Evolutionary conservation across 2,113 vertebrate species (phyloP).

Genomic region (Calyptommatus sinebrachiatus): DNA sequence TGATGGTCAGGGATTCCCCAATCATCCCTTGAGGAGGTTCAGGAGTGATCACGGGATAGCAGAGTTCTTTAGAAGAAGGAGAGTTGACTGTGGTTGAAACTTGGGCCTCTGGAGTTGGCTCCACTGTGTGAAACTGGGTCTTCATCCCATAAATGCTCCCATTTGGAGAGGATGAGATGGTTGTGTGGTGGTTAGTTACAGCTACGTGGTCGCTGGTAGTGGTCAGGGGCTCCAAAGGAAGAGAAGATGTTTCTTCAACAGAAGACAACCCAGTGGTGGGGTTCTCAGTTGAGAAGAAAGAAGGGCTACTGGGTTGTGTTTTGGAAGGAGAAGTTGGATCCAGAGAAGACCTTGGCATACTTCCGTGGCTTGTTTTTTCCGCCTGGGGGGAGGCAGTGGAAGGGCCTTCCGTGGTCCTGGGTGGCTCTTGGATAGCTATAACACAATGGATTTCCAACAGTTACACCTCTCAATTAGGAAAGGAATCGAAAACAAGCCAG

Average conservation of each 20-base stretch:
- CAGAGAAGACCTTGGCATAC: accelerated
- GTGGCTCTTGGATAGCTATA: not conserved
- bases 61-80: not conserved
- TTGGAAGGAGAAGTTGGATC: not conserved
- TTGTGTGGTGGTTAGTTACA: no score
- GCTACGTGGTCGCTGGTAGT: not conserved
- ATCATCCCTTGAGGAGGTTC: not conserved
- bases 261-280: not conserved
- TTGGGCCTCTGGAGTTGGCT: accelerated
- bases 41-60: slow-evolving; percentile 25
- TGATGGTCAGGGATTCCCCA: slow-evolving; percentile 47
- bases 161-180: not conserved
- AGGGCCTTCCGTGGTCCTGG: accelerated
- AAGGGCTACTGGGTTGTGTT: accelerated
- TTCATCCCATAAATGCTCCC: accelerated
- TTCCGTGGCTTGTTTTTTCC: not conserved
- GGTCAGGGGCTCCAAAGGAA: not conserved
- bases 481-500: no score
- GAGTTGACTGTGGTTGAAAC: not conserved
- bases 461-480: no score
- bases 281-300: accelerated
- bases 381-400: no score
- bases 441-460: not conserved
- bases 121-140: accelerated
- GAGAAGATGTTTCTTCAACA: not conserved